Evolutionary conservation across 92 coral and sea anemone genomes (phyloP).

Genomic region (Parazoanthus darwini): DNA sequence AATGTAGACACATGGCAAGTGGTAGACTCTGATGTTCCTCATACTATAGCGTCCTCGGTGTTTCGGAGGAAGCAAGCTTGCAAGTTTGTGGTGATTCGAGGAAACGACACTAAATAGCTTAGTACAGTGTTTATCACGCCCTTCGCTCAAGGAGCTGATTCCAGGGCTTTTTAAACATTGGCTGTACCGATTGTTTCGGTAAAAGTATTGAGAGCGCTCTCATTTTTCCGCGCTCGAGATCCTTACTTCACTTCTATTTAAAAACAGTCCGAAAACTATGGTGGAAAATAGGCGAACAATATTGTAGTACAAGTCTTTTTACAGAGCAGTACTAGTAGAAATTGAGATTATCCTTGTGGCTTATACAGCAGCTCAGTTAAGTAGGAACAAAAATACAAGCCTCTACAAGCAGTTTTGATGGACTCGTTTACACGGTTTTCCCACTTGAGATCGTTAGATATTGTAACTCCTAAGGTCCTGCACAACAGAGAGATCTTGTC

Average conservation of each 20-base stretch:
- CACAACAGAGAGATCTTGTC: too few relatives aligned
- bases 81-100: slow-evolving; percentile 20
- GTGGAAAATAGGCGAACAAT: slow-evolving; percentile 1
- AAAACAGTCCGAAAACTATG: background rate
- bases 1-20: background rate
- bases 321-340: too few relatives aligned
- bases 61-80: slow-evolving; percentile 21
- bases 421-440: too few relatives aligned
- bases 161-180: background rate
- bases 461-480: too few relatives aligned
- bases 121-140: background rate
- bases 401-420: too few relatives aligned
- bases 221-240: background rate
- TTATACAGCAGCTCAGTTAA: too few relatives aligned
- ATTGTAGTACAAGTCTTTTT: too few relatives aligned
- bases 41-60: background rate
- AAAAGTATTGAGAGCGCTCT: background rate
- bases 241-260: background rate
- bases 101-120: slow-evolving; percentile 4
- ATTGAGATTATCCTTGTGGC: too few relatives aligned
- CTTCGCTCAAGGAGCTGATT: background rate
- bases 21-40: slow-evolving; percentile 12
- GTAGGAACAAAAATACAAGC: too few relatives aligned
- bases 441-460: too few relatives aligned
- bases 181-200: slow-evolving; percentile 6